Evolutionary conservation across 2,797 vertebrate species (phyloP), one percentile per base, ranked within the genome.

Genomic region (Merluccius polli): DNA sequence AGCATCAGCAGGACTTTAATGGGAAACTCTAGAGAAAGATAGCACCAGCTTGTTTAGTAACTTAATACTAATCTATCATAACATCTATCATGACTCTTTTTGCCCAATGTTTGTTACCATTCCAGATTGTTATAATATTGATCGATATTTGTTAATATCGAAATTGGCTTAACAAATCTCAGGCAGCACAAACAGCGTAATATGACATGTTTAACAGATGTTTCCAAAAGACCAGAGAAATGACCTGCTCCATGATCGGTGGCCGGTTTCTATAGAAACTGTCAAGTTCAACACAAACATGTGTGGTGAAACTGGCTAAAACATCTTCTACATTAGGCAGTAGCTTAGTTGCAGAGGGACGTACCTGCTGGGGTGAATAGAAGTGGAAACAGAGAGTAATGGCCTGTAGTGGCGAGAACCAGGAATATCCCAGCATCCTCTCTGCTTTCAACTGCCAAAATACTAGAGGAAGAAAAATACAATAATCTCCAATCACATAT

Each of bases 381-480:
- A 72, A 99, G 90, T 0, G 97, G 98, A 82, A 99, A 97, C 74
- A 99, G 93, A 0, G 97, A 98, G 85, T 95, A 95, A 81, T 99
- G 97, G 3, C 97, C 97, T 0, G 96, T 94, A 48, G 95, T 96
- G 73, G 93, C 82, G 83, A 99, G 92, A 35, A 98, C 81, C 82
- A 99, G 87, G 84, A 96, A 99, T 76, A 94, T 93, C 29, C 95
- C 92, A 86, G 97, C 97, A 85, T 98, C 96, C 88, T 95, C 94
- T 81, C 91, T 94, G 88, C 86, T 96, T 87, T 95, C 94, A 30
- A 99, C 95, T 0, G 97, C 94, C 81, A 99, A 82, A 78, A 99
- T 88, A 85, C 98, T 99, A 12, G 70, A 29, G 13, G 30, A 32
- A 18, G 67, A 21, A 3, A 69, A 8, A 18, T 4, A 69, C 4